Conservation (phyloP, 64 coral and sea anemone species). For the Montipora cactus region DNA sequence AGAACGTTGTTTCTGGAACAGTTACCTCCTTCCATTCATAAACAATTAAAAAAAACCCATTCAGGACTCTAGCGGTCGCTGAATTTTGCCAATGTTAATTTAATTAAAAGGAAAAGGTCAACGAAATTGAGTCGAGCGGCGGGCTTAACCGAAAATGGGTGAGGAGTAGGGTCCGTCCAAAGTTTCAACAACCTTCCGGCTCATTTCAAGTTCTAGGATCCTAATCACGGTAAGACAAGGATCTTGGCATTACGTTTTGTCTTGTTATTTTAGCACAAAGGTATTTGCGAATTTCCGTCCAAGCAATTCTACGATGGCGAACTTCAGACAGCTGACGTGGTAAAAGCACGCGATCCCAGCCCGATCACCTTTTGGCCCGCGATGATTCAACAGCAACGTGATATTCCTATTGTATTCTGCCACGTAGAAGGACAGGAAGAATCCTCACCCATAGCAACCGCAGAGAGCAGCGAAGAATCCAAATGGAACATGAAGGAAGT, state of each 20-base stretch:
- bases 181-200: background rate
- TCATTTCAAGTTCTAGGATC: background rate
- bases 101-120: no score
- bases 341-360: constrained; percentile 36
- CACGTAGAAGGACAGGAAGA: constrained; percentile 87
- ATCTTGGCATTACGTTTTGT: background rate
- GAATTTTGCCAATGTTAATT: no score
- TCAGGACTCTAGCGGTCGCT: background rate
- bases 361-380: constrained; percentile 83
- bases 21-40: no score
- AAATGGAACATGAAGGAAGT: constrained; percentile 88
- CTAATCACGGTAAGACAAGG: background rate
- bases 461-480: constrained; percentile 79
- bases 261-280: constrained; percentile 48
- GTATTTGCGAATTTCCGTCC: constrained; percentile 86
- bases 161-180: no score
- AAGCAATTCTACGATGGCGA: constrained; percentile 63
- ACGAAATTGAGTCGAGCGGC: no score
- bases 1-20: background rate
- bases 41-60: no score
- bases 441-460: constrained; percentile 64
- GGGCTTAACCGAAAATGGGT: no score
- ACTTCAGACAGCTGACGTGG: constrained; percentile 56
- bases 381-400: background rate
- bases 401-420: constrained; percentile 71